These are phyloP conservation scores for Mya arenaria DNA, from an alignment of 1,140 invertebrate species.

Conservation along the genomic window DNA sequence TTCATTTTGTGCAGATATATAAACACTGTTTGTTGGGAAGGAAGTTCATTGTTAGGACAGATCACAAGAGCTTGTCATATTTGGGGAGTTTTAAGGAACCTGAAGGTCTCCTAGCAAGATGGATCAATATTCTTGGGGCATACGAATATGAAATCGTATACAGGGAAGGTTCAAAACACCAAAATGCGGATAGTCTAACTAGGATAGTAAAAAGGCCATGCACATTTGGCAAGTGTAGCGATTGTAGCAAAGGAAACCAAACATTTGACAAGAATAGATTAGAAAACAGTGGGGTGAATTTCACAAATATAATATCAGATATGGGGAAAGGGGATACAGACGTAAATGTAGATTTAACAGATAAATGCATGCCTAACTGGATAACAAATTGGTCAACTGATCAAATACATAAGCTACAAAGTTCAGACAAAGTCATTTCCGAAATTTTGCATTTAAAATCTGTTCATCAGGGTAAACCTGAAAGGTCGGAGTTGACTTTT, in stretches of 20 bases:
- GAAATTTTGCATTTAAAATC: slow-evolving; percentile 40
- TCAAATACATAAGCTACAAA: slow-evolving; percentile 22
- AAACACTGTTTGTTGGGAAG: slow-evolving; percentile 28
- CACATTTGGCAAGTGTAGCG: slow-evolving; percentile 16
- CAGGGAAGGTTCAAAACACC: slow-evolving; percentile 38
- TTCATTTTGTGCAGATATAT: slow-evolving; percentile 26
- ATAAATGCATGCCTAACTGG: no score
- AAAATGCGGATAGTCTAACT: slow-evolving; percentile 48
- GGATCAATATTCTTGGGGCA: slow-evolving; percentile 47
- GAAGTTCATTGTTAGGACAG: slow-evolving; percentile 19
- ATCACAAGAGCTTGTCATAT: slow-evolving; percentile 38
- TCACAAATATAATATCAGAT: no score
- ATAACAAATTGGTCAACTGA: slow-evolving; percentile 40
- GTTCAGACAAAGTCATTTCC: slow-evolving; percentile 16
- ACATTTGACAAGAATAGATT: no score
- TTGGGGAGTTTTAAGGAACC: slow-evolving; percentile 47
- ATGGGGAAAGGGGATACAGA: no score
- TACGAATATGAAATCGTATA: slow-evolving; percentile 56
- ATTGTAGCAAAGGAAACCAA: no score
- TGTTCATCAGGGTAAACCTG: slow-evolving; percentile 19
- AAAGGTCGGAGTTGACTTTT: neutral
- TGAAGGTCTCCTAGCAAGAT: slow-evolving; percentile 51
- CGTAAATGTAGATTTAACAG: no score
- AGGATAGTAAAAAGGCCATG: slow-evolving; percentile 24
- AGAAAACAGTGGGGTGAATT: no score